phyloP scores from a whole-genome alignment of 1,140 invertebrate genomes.

The Calosoma granatense region DNA sequence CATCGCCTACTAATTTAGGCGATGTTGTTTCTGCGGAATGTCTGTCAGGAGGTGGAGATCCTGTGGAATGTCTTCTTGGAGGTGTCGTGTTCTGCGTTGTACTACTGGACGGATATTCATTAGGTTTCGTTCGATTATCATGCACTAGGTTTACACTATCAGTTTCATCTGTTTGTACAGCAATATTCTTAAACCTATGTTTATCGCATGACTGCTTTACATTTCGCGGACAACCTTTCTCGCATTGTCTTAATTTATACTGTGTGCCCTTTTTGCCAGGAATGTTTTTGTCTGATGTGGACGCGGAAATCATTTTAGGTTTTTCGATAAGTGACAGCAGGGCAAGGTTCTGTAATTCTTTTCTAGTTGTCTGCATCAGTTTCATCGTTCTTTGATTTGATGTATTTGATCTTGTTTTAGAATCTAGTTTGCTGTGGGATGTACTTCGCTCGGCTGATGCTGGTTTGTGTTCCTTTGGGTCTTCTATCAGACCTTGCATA shows the following conservation, averaged over 20 bases:
- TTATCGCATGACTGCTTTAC: background rate
- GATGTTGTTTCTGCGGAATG: background rate
- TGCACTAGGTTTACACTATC: background rate
- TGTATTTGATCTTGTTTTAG: conserved; percentile 32
- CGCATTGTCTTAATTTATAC: background rate
- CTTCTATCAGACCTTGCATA: conserved; percentile 39
- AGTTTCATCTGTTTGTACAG: background rate
- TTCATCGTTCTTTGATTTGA: conserved; percentile 31
- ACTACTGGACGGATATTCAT: background rate
- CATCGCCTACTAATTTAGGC: background rate
- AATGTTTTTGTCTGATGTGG: background rate
- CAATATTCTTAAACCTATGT: background rate
- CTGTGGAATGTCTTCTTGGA: background rate
- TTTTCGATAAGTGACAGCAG: conserved; percentile 10
- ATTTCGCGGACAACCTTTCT: background rate
- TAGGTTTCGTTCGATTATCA: background rate
- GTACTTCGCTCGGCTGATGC: background rate
- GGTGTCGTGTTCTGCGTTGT: background rate
- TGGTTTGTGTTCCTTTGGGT: conserved; percentile 25
- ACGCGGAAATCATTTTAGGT: background rate
- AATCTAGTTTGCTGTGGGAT: conserved; percentile 20
- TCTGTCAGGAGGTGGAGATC: background rate
- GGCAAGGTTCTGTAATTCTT: background rate
- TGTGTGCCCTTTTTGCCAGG: background rate
- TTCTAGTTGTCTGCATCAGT: conserved; percentile 5